phyloP scores from a whole-genome alignment of 37 sponge, comb jelly and placozoan genomes.

The Cliona cf. orientalis region DNA sequence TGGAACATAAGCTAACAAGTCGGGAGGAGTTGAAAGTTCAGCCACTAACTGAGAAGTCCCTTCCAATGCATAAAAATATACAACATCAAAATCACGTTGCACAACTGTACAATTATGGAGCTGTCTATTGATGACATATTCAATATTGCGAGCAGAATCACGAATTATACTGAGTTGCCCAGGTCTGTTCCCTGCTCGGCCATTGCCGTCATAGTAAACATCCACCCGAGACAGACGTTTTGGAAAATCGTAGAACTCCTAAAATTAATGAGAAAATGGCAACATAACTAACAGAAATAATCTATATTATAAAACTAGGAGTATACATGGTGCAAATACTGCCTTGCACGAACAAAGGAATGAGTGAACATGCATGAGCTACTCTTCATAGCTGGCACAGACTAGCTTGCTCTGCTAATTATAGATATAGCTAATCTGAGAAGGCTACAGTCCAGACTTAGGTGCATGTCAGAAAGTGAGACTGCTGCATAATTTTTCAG shows the following conservation, averaged over 20 bases:
- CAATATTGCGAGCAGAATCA: slow-evolving; percentile 28
- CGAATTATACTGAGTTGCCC: slow-evolving; percentile 23
- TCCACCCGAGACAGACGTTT: slow-evolving; percentile 24
- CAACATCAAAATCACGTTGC: slow-evolving; percentile 5
- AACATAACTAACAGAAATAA: too few species aligned
- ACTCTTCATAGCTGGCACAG: too few species aligned
- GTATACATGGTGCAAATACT: too few species aligned
- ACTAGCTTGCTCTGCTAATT: too few species aligned
- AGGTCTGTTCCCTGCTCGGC: background rate
- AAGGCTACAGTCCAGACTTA: too few species aligned
- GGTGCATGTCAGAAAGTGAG: too few species aligned
- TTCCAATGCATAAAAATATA: slow-evolving; percentile 5
- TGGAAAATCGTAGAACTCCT: slow-evolving; percentile 37
- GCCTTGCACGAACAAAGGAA: too few species aligned
- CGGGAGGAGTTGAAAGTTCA: background rate
- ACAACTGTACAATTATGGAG: slow-evolving; percentile 13
- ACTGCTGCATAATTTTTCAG: too few species aligned
- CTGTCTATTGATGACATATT: slow-evolving; percentile 36
- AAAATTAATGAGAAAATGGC: background rate
- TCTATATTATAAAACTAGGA: too few species aligned
- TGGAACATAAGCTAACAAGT: background rate
- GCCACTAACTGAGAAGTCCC: slow-evolving; percentile 1
- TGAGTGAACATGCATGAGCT: too few species aligned
- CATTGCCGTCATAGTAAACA: background rate
- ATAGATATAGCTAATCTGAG: too few species aligned